phyloP scores from a whole-genome alignment of 2,888 invertebrate species.

The Ennomos fuscantarius region DNA sequence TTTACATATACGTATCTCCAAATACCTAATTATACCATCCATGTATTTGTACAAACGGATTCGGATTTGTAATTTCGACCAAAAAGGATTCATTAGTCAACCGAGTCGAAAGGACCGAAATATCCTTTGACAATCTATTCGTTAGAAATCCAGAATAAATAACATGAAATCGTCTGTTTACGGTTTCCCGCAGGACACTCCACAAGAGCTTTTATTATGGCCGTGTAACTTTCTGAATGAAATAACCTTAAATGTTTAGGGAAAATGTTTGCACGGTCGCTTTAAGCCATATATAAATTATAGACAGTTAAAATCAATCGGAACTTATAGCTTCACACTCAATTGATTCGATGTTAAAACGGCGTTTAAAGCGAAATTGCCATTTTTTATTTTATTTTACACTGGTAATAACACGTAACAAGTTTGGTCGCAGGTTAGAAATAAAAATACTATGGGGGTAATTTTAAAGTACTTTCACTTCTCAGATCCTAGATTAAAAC shows the following conservation, averaged over 20 bases:
- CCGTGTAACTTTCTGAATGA: constrained; percentile 15
- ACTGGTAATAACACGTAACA: no score
- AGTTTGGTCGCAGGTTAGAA: no score
- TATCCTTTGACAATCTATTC: constrained; percentile 31
- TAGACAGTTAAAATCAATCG: no score
- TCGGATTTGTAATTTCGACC: not conserved
- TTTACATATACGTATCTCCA: no score
- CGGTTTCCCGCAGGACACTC: constrained; percentile 16
- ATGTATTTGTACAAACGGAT: not conserved
- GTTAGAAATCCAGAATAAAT: constrained; percentile 31
- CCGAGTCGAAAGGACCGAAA: constrained; percentile 10
- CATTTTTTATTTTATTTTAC: not conserved
- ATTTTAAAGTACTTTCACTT: no score
- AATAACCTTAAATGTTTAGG: constrained; percentile 21
- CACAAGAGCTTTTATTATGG: constrained; percentile 8
- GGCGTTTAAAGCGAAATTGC: no score
- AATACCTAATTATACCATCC: not conserved
- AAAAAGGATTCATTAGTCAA: constrained; percentile 27
- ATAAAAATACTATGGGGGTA: no score
- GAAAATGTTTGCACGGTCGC: not conserved
- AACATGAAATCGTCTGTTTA: constrained; percentile 32
- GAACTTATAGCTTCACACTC: no score
- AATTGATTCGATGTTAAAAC: no score
- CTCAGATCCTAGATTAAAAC: no score
- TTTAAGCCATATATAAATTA: not conserved